phyloP scores from a whole-genome alignment of 1,140 invertebrate species.

The Pachypsylla venusta region DNA sequence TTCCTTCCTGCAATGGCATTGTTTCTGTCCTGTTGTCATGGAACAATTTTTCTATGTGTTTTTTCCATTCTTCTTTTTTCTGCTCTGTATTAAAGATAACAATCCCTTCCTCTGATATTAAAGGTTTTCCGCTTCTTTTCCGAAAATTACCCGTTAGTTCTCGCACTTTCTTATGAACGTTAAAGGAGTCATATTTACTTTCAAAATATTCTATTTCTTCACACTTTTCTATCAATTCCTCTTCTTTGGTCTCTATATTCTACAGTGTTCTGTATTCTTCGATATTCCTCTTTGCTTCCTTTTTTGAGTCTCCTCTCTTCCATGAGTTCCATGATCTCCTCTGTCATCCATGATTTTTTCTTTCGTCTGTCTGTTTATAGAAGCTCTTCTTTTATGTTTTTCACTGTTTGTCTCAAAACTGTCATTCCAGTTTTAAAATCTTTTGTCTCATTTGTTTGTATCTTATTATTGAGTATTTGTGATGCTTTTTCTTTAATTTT shows the following conservation, averaged over 20 bases:
- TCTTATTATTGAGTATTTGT: neutral
- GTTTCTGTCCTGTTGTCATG: no score
- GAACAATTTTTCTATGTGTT: no score
- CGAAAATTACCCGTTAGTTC: slow-evolving; percentile 13
- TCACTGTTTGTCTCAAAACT: no score
- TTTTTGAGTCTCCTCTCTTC: slow-evolving; percentile 21
- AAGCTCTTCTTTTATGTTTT: no score
- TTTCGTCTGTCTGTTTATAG: slow-evolving; percentile 17
- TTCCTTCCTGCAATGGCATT: no score
- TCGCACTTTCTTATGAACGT: slow-evolving; percentile 18
- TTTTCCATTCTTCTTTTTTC: slow-evolving; percentile 16
- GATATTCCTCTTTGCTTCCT: no score
- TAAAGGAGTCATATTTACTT: slow-evolving; percentile 16
- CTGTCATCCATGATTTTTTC: no score
- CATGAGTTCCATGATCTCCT: slow-evolving; percentile 23
- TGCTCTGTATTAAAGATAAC: slow-evolving; percentile 14
- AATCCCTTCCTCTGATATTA: slow-evolving; percentile 14
- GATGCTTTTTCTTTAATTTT: slow-evolving; percentile 6
- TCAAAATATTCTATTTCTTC: slow-evolving; percentile 13
- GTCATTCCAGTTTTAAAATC: no score
- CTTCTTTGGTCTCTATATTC: slow-evolving; percentile 12
- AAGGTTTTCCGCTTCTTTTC: neutral
- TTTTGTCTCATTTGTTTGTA: neutral
- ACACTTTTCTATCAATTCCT: slow-evolving; percentile 9
- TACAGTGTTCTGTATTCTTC: slow-evolving; percentile 11